Conservation (phyloP, 2,797 vertebrate species). For the Geotrypetes seraphini region DNA sequence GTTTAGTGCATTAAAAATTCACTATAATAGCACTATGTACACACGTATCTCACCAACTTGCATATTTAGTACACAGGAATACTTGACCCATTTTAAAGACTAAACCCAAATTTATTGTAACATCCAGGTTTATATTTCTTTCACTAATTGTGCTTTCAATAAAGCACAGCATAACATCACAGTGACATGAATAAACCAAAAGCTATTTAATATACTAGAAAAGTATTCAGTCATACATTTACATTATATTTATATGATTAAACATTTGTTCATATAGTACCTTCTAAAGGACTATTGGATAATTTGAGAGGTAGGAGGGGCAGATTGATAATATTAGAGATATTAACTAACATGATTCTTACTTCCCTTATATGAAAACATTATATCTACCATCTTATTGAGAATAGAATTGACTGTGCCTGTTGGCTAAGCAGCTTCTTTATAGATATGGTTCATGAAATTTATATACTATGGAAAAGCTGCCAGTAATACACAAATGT, state of each 20-base stretch:
- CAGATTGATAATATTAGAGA: constrained; percentile 39
- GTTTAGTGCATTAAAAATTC: constrained; percentile 30
- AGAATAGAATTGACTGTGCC: constrained; percentile 69
- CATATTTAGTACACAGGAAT: constrained; percentile 20
- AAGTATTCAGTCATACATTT: constrained; percentile 51
- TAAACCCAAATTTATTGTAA: constrained; percentile 36
- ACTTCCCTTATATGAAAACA: constrained; percentile 73
- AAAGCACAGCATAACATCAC: constrained; percentile 77
- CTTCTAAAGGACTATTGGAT: constrained; percentile 65
- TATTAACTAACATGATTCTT: constrained; percentile 76
- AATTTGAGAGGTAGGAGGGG: constrained; percentile 36
- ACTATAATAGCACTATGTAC: constrained; percentile 23
- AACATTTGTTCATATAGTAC: constrained; percentile 67
- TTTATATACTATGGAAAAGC: constrained; percentile 44
- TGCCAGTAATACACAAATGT: constrained; percentile 50
- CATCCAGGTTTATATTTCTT: constrained; percentile 80
- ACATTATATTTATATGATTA: constrained; percentile 70
- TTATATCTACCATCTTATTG: constrained; percentile 70
- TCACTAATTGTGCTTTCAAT: constrained; percentile 66
- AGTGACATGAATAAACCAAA: constrained; percentile 60
- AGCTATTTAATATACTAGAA: constrained; percentile 52
- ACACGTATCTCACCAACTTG: constrained; percentile 20
- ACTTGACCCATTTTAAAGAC: constrained; percentile 24
- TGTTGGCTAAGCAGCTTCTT: constrained; percentile 63
- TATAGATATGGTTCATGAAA: constrained; percentile 47